Evolutionary conservation across 2,113 vertebrate genomes (phyloP).

Genomic region (Physeter macrocephalus): DNA sequence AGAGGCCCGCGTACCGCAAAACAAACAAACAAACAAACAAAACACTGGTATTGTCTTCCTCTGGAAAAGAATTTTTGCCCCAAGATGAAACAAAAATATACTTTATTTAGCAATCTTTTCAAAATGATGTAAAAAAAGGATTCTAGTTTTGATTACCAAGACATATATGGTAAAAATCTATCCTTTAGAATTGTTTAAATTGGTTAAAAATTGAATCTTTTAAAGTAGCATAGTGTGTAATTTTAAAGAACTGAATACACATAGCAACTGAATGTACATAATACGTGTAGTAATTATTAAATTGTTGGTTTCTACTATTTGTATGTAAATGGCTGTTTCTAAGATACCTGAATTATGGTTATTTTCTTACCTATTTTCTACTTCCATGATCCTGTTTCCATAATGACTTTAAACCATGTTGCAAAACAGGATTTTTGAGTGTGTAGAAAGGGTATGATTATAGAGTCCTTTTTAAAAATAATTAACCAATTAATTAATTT

Average conservation of each 20-base stretch:
- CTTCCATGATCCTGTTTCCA: neutral
- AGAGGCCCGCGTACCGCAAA: too few species aligned
- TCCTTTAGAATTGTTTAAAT: constrained; percentile 15
- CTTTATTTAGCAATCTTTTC: neutral
- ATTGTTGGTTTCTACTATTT: neutral
- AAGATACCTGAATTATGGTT: neutral
- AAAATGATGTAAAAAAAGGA: constrained; percentile 16
- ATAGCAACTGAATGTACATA: neutral
- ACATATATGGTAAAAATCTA: neutral
- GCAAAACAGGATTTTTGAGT: neutral
- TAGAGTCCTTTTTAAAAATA: neutral
- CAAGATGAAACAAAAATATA: neutral
- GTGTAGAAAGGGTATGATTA: neutral
- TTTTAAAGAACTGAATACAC: neutral
- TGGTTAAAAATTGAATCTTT: constrained; percentile 14
- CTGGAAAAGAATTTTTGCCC: neutral
- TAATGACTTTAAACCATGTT: neutral
- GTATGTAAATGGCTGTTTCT: neutral
- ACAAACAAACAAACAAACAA: too few species aligned
- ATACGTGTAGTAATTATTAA: neutral
- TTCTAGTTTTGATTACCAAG: neutral
- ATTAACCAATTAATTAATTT: too few species aligned
- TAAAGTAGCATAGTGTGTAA: neutral
- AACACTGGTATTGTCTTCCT: neutral
- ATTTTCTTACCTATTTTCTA: neutral